Base-by-base conservation (phyloP, 2,113 vertebrate species). In the Rhinichthys klamathensis region DNA sequence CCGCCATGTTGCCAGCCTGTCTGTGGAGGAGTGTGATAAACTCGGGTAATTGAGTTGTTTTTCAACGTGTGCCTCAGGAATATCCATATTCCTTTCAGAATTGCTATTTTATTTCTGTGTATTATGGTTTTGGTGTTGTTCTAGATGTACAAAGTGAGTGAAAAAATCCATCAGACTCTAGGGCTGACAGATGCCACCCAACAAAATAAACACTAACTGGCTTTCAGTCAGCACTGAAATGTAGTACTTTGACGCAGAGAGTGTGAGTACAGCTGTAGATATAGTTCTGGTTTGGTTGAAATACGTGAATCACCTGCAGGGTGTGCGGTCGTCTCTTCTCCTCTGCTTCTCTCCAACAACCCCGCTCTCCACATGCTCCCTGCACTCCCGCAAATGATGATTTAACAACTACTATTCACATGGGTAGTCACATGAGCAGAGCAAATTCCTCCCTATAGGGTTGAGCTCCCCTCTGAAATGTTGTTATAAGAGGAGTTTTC, bases 391-490 rank as follows among this genome's bases (percentile, higher is more conserved):
- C 86, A 85, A 84, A 87, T 83, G 84, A 85, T 84, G 89, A 90
- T 89, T 91, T 89, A 89, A 89, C 89, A 86, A 82, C 89, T 89
- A 84, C 85, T 91, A 67, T 88, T 90, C 91, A 91, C 90, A 88
- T 90, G 90, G 89, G 72, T 88, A 82, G n/a, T 86, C 91, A 89
- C 78, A 88, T 88, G 87, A 89, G 84, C 90, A 91, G 80, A 67
- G 35, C 78, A 91, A 92, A 91, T 89, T 84, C 89, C 85, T 92
- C 87, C 82, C 88, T 73, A 41, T 10, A 84, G 89, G 80, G 81
- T 85, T 86, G 79, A 78, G 85, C 86, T 90, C 86, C 82, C 44
- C 46, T 79, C 88, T 83, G 84, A 85, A 89, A 79, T 78, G 91
- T 89, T 89, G 80, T 88, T 90, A 87, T 86, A 51, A 27, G 58